phyloP scores from a whole-genome alignment of 23 tunicate genomes.

The Phallusia fumigata region DNA sequence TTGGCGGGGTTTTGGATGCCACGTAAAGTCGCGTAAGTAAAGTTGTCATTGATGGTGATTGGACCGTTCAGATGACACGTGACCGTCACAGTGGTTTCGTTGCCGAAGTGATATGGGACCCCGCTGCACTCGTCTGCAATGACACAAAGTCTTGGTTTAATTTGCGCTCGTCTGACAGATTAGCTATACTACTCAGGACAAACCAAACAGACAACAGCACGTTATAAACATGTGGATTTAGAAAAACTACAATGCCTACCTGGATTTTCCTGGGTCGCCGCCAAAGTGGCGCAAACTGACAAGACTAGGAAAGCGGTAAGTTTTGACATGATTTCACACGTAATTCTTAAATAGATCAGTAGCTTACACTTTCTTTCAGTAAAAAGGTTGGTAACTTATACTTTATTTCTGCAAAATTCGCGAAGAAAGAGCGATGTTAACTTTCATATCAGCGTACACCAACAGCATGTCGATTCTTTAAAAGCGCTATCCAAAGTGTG shows the following conservation, averaged over 20 bases:
- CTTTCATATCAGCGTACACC: no score
- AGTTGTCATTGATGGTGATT: background rate
- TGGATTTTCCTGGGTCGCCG: background rate
- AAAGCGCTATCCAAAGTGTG: no score
- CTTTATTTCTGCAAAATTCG: no score
- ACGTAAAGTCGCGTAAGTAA: background rate
- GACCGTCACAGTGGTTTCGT: constrained; percentile 5
- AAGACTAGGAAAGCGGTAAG: background rate
- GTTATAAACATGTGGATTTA: background rate
- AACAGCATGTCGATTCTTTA: no score
- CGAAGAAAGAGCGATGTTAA: no score
- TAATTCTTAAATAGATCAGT: background rate
- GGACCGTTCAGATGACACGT: background rate
- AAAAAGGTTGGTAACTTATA: no score
- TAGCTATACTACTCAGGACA: no score
- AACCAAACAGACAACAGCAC: no score
- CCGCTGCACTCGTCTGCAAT: background rate
- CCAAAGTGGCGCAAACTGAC: background rate
- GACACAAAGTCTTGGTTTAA: no score
- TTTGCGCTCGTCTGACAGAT: no score
- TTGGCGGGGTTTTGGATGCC: background rate
- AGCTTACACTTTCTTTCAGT: no score
- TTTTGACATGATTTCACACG: background rate
- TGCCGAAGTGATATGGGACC: background rate
- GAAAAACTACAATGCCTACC: background rate